Base-by-base conservation (phyloP, 2,797 vertebrate species). In the Thripadectes ignobilis region DNA sequence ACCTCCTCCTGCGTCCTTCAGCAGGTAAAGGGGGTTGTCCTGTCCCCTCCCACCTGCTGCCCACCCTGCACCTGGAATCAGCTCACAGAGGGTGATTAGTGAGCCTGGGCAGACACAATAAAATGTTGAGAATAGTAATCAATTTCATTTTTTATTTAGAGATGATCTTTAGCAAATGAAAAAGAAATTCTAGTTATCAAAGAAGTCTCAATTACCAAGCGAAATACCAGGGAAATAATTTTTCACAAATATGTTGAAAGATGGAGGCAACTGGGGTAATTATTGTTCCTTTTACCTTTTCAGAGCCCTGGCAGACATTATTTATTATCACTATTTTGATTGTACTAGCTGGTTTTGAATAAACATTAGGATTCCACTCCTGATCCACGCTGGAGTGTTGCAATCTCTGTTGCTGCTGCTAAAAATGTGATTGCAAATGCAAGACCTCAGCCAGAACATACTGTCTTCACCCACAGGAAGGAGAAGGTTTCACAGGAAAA, bases 1-100 rank as follows among this genome's bases (percentile, higher is more conserved):
- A 48, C 95, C 43, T 96, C 96, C 49, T 98, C 98, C 75, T 97
- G 98, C 29, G 96, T 98, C 93, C 97, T 98, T 39, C 97, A 98
- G 46, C 98, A 98, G 98, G 98, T 98, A 78, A 96, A 93, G 6
- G 21, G 26, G 4, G 7, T 8, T 7, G 26, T 18, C 30, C 58
- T 4, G 1, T 17, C 41, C 77, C 57, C 23, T 58, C 32, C 22
- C 3, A 8, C 27, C 58, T 7, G n/a, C 76, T 27, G 71, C 20
- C 29, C 73, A 15, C 32, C 51, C 71, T 14, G 20, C 6, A 5
- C 59, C 19, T 4, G 0, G 10, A 24, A 29, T 7, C 7, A 5
- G 13, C 27, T 58, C 19, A 3, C 4, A 26, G 5, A 1, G 39
- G 15, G 1, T 14, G 5, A 2, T 16, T 6, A 5, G 13, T 7